Base-by-base conservation (phyloP, 2,113 vertebrate genomes). In the Patagioenas fasciata region DNA sequence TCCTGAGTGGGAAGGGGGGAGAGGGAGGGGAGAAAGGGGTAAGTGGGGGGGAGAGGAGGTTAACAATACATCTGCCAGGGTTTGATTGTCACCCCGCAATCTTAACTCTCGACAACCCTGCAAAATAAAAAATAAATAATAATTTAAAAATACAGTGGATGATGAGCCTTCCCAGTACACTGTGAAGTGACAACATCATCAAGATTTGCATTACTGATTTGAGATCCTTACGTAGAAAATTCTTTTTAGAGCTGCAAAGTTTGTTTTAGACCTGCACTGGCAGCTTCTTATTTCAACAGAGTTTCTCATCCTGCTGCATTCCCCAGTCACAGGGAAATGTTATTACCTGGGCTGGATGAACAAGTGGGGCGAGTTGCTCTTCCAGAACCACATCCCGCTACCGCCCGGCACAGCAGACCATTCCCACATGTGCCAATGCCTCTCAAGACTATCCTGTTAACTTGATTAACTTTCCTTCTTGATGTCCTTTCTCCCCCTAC, bases 341-440 rank as follows among this genome's bases (percentile, higher is more conserved):
- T 54, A 15, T 69, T 48, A 71, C 53, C 82, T 36, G 36, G 24
- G 29, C 40, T 87, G 34, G 23, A 80, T 24, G 48, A 53, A 42
- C 0, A 5, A 32, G 16, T 19, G 40, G 10, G 47, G 16, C 2
- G 3, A 89, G 80, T 18, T 3, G 9, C 67, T 80, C 69, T 50
- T 65, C n/a, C 60, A 81, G 72, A 40, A 73, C 21, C 4, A 5
- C 80, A 83, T 34, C 71, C 60, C 7, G 2, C 44, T 67, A 25
- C 29, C 1, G 0, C 47, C 38, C 1, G 2, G 28, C 44, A 28
- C 38, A 36, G 44, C 28, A 66, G 50, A 47, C 58, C 2, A 0
- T 62, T 54, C 40, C 67, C 32, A 31, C 20, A 0, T 2, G 13
- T 40, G 51, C 31, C 57, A n/a, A 29, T 50, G 11, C 28, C 44